Base-by-base conservation (phyloP, 1,140 invertebrate species). In the Micrasema longulum region DNA sequence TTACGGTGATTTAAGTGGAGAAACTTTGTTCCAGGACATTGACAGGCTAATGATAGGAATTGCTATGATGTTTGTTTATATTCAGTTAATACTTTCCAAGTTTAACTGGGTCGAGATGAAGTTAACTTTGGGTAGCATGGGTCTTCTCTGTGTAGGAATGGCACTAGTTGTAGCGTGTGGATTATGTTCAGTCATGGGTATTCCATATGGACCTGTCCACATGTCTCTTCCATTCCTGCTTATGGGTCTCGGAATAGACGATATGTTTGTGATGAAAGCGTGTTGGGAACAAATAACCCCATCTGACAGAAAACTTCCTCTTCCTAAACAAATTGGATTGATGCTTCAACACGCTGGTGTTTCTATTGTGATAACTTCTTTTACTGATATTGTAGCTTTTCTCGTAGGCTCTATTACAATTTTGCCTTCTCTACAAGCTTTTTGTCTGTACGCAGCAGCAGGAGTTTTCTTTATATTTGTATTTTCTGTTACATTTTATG, bases 301-400 rank as follows among this genome's bases (percentile, higher is more conserved):
- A 70, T 79, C 80, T 35, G 85, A 89, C 77, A 79, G 80, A 20
- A 77, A 82, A 20, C 84, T 87, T 66, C 84, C 87, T 71, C 73
- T 92, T 14, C 83, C 86, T 11, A 84, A 90, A 76, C 87, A 87
- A 80, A 82, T 93, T 41, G 92, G 88, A 3, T 76, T 89, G 22
- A 90, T 92, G 81, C 79, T 95, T 63, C 89, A 92, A 79, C 90
- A 92, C 77, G 93, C 92, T 16, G 94, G 93, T 4, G 90, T 93
- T 0, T 93, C 93, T 7, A 93, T 95, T 62, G 93, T 90, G 10
- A 89, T 95, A 6, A 95, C 94, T 10, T 93, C 93, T 4, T 82
- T 95, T 50, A 95, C 93, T 1, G 93, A 95, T 81, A 88, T 95
- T 65, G 88, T 93, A 12, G 93, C 93, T 35, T 93, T 93, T 75